Conservation (phyloP, 2,797 vertebrate genomes). For the Sciurus carolinensis region DNA sequence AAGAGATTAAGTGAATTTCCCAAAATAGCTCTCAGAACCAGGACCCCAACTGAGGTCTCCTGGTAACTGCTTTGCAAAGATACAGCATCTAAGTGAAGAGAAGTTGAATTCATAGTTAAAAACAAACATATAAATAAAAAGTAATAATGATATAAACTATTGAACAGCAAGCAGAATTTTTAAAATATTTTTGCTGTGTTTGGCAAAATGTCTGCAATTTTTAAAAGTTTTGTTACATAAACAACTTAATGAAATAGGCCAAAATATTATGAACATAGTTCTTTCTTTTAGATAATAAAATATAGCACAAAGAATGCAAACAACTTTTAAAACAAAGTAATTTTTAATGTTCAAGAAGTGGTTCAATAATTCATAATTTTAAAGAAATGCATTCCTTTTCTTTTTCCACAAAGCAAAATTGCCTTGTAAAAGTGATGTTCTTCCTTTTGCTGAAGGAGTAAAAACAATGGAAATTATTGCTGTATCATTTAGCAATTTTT, state of each 20-base stretch:
- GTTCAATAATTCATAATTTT: conserved; percentile 5
- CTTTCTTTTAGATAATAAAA: conserved; percentile 14
- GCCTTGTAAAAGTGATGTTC: background rate
- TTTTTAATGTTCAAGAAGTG: background rate
- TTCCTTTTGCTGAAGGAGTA: background rate
- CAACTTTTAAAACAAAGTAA: background rate
- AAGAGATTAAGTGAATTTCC: conserved; percentile 2
- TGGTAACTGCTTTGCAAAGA: background rate
- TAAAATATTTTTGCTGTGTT: background rate
- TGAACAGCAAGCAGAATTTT: background rate
- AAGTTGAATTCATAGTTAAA: background rate
- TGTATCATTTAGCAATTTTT: background rate
- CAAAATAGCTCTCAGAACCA: background rate
- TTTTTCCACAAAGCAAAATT: conserved; percentile 40
- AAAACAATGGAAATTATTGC: background rate
- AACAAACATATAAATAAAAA: background rate
- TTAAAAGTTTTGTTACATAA: conserved; percentile 31
- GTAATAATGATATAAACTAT: background rate
- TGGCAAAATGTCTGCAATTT: background rate
- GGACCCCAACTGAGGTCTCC: background rate
- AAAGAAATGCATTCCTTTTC: background rate
- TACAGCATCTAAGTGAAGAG: background rate
- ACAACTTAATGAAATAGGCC: conserved; percentile 41
- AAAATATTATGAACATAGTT: conserved; percentile 4
- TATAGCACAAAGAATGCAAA: conserved; percentile 31